These are phyloP conservation scores for Rhabdomys dilectus DNA, from an alignment of 2,113 vertebrate genomes.

Conservation along the genomic window DNA sequence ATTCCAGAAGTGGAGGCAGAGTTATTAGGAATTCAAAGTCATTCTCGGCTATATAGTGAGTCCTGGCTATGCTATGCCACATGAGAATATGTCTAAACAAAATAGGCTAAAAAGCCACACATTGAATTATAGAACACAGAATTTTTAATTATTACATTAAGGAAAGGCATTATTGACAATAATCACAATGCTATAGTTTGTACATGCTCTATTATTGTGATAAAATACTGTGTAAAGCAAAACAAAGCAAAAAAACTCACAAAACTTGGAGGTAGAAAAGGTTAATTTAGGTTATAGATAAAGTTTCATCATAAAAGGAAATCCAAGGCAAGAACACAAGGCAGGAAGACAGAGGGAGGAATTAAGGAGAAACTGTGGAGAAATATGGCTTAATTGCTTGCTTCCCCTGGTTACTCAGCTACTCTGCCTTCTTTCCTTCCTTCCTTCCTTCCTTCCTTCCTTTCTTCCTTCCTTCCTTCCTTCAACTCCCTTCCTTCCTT, in stretches of 20 bases:
- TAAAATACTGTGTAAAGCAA: neutral
- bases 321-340: neutral
- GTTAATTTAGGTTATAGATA: neutral
- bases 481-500: neutral
- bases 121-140: neutral
- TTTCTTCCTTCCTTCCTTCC: fast-evolving
- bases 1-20: neutral
- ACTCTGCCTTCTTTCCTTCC: fast-evolving
- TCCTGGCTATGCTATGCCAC: neutral
- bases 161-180: neutral
- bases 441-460: neutral
- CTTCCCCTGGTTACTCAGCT: neutral
- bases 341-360: neutral
- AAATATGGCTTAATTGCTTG: neutral
- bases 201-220: neutral
- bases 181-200: neutral
- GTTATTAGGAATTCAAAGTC: neutral
- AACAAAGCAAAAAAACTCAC: too few relatives aligned
- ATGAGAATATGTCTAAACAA: neutral
- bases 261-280: neutral
- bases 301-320: neutral
- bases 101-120: neutral
- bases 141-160: neutral
- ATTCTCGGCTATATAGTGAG: neutral
- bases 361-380: neutral